A percentile compares a stretch with the other conserved stretches of the same genome.
phyloP scores from a whole-genome alignment of 2,888 invertebrate genomes.

The Netelia fuscicornis region DNA sequence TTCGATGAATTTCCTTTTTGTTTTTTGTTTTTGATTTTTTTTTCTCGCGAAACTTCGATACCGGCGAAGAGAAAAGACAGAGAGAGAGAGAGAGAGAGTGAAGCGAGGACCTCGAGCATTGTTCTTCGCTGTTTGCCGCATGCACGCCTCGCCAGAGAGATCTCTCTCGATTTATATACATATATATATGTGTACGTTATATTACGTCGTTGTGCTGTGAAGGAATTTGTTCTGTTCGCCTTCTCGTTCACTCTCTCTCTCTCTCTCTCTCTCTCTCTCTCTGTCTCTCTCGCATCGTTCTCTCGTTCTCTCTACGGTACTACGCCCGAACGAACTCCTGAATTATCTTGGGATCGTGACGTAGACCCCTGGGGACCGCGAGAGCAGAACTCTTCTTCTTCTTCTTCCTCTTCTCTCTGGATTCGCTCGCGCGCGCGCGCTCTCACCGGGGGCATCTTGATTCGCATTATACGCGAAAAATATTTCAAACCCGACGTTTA shows the following conservation, averaged over 20 bases:
- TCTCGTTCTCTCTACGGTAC: slow-evolving; percentile 55
- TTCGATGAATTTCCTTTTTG: slow-evolving; percentile 40
- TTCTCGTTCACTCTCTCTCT: slow-evolving; percentile 34
- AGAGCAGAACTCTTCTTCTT: slow-evolving; percentile 13
- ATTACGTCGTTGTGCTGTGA: slow-evolving; percentile 79
- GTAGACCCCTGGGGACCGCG: slow-evolving; percentile 67
- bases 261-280: slow-evolving; percentile 25
- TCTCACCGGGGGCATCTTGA: slow-evolving; percentile 66
- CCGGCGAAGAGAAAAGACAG: slow-evolving; percentile 23
- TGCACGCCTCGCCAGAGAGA: slow-evolving; percentile 58
- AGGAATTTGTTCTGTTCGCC: slow-evolving; percentile 76
- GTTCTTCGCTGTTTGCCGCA: slow-evolving; percentile 65
- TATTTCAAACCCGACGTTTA: slow-evolving; percentile 62
- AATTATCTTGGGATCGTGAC: slow-evolving; percentile 69
- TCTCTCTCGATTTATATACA: slow-evolving; percentile 42
- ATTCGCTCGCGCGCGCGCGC: slow-evolving; percentile 50
- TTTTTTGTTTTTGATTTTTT: slow-evolving; percentile 6
- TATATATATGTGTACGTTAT: slow-evolving; percentile 73
- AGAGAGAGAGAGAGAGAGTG: slow-evolving; percentile 30
- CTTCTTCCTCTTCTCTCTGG: slow-evolving; percentile 2
- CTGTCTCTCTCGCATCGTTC: slow-evolving; percentile 64
- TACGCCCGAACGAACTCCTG: slow-evolving; percentile 68
- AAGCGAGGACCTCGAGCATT: slow-evolving; percentile 64
- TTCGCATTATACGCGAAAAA: slow-evolving; percentile 66
- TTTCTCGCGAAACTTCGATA: slow-evolving; percentile 18